Base-by-base conservation (phyloP, 2,888 invertebrate species). In the Habrosyne pyritoides region DNA sequence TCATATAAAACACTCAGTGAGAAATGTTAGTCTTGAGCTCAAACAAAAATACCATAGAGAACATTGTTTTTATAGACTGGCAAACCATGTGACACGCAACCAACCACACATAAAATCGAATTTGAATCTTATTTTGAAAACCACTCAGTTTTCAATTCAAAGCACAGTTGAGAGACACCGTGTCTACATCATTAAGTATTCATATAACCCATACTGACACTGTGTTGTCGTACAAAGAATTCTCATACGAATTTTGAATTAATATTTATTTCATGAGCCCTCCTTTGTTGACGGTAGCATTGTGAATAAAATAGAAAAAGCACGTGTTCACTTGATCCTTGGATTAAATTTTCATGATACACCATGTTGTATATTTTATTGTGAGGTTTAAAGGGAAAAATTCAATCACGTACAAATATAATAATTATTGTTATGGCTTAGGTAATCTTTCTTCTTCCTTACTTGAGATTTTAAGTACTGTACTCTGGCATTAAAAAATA, bases 181-280 rank as follows among this genome's bases (percentile, higher is more conserved):
- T 47, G 53, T 53, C 53, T 67, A 59, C 55, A 59, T 49, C 22
- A 48, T 64, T 66, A 59, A 10, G 54, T 50, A 64, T 64, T 66
- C 63, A 63, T 66, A 21, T 21, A 48, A 18, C 42, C 53, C 49
- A 52, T 47, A 28, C 53, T 28, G 18, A 46, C 54, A 54, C 52
- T 52, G 42, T 54, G 24, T 51, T 21, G 53, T 47, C 51, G 48
- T 36, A 62, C 64, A 59, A 56, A 59, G 56, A 53, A 52, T 63
- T 55, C 49, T 14, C 21, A 36, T 47, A 54, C 28, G 47, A 36
- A 30, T 56, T 54, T 26, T 22, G 26, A 36, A 64, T 66, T 59
- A 59, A 59, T 64, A 64, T 67, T 66, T 67, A 66, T 63, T 53
- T 30, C 54, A 46, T 54, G 18, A 59, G 21, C 48, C 53, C 54